Evolutionary conservation across 2,113 vertebrate species (phyloP).

Genomic region (Megalops atlanticus): DNA sequence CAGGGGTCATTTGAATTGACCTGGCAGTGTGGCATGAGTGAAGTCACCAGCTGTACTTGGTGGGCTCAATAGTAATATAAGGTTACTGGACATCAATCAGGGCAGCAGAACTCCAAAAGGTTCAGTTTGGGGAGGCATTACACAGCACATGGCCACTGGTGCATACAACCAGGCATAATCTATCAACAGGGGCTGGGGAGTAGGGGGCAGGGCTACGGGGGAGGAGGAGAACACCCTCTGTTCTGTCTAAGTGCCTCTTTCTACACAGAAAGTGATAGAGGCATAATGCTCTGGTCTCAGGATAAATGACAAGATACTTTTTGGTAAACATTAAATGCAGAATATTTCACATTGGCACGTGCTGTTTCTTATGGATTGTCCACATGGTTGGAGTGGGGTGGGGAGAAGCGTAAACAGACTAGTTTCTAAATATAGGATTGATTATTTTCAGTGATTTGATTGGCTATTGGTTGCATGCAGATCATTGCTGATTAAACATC

Average conservation of each 20-base stretch:
- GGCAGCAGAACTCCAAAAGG: slow-evolving; percentile 59
- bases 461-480: slow-evolving; percentile 47
- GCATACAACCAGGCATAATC: slow-evolving; percentile 46
- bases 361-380: slow-evolving; percentile 59
- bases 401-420: slow-evolving; percentile 25
- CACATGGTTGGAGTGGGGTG: slow-evolving; percentile 41
- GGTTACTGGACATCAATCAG: slow-evolving; percentile 73
- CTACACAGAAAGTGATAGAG: background rate
- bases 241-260: slow-evolving; percentile 43
- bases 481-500: slow-evolving; percentile 31
- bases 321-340: background rate
- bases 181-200: slow-evolving; percentile 9
- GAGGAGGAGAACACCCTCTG: slow-evolving; percentile 38
- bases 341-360: slow-evolving; percentile 35
- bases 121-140: slow-evolving; percentile 36
- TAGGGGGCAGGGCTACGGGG: background rate
- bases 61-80: slow-evolving; percentile 63
- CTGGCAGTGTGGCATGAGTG: slow-evolving; percentile 59
- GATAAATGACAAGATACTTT: background rate
- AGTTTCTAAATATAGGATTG: background rate
- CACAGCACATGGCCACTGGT: slow-evolving; percentile 58
- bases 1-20: slow-evolving; percentile 63
- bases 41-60: slow-evolving; percentile 70
- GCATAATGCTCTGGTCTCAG: background rate
- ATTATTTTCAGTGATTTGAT: slow-evolving; percentile 44